Evolutionary conservation across 2,797 vertebrate species (phyloP).

Genomic region (Galaxias olidus): DNA sequence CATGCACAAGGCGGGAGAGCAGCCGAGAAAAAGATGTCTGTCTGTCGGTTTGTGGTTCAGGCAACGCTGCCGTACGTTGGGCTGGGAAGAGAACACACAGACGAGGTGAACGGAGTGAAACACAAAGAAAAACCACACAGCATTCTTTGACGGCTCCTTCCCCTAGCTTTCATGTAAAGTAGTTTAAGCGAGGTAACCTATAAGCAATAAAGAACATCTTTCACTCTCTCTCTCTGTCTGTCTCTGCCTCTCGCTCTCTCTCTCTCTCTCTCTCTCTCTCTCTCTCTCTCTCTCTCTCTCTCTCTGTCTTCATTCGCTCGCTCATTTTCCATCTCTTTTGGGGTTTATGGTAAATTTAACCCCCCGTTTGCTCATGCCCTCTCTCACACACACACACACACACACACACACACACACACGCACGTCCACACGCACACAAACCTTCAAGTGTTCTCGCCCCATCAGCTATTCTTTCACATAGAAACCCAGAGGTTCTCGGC

Average conservation of each 20-base stretch:
- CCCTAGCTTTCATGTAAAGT: constrained; percentile 68
- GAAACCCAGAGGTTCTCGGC: constrained; percentile 61
- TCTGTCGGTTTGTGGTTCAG: constrained; percentile 73
- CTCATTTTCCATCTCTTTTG: constrained; percentile 9
- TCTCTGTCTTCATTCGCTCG: constrained; percentile 36
- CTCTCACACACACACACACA: too few relatives aligned
- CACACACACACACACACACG: too few relatives aligned
- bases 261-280: constrained; percentile 37
- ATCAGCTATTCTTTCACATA: constrained; percentile 36
- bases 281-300: constrained; percentile 37
- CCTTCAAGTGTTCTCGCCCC: too few relatives aligned
- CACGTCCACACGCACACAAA: too few relatives aligned
- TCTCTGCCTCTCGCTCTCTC: too few relatives aligned
- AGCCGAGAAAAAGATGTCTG: constrained; percentile 63
- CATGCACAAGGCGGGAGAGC: constrained; percentile 55
- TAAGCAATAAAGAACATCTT: constrained; percentile 20
- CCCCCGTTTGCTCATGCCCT: too few relatives aligned
- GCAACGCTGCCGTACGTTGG: constrained; percentile 48
- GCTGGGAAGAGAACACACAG: constrained; percentile 39
- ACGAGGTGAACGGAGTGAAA: constrained; percentile 53
- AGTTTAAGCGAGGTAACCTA: constrained; percentile 65
- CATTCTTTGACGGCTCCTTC: constrained; percentile 39
- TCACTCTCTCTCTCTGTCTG: constrained; percentile 37
- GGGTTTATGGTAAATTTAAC: too few relatives aligned
- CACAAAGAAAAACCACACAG: constrained; percentile 71